Percentiles rank a stretch among this genome's conserved stretches.
Conservation (phyloP, 2,888 invertebrate genomes). For the Parasteatoda lunata region DNA sequence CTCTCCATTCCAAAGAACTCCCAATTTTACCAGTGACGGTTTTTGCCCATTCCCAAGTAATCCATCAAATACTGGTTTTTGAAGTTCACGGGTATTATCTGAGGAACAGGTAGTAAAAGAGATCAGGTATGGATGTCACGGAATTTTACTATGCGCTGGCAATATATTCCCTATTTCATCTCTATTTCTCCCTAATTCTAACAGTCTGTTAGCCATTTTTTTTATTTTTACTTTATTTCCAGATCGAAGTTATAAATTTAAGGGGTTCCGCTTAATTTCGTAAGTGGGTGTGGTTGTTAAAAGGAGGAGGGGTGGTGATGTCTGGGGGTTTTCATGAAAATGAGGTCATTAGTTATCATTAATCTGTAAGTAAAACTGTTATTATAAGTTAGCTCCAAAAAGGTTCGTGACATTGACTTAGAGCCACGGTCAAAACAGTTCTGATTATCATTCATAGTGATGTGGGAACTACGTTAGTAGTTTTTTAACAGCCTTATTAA, state of each 20-base stretch:
- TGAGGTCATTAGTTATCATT: neutral
- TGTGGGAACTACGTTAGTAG: too few relatives aligned
- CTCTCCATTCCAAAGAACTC: slow-evolving; percentile 19
- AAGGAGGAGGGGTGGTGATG: neutral
- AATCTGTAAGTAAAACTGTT: slow-evolving; percentile 3
- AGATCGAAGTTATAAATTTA: neutral
- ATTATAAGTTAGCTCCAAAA: neutral
- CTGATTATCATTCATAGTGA: too few relatives aligned
- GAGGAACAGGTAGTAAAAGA: slow-evolving; percentile 46
- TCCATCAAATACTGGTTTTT: slow-evolving; percentile 41
- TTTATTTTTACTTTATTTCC: neutral
- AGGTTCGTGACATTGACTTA: neutral
- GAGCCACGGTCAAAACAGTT: neutral
- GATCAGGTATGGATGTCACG: slow-evolving; percentile 43
- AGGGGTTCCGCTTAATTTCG: neutral
- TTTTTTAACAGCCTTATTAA: too few relatives aligned
- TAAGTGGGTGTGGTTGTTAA: neutral
- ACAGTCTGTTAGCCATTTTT: neutral
- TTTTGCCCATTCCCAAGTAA: slow-evolving; percentile 31
- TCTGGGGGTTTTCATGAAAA: neutral
- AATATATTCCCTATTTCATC: neutral
- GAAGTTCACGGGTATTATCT: neutral
- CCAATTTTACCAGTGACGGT: slow-evolving; percentile 38
- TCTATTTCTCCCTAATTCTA: neutral
- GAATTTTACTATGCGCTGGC: neutral